Percentiles rank a stretch among this genome's conserved stretches.
Evolutionary conservation across 2,888 invertebrate genomes (phyloP).

Genomic region (Dynastes hyllus): DNA sequence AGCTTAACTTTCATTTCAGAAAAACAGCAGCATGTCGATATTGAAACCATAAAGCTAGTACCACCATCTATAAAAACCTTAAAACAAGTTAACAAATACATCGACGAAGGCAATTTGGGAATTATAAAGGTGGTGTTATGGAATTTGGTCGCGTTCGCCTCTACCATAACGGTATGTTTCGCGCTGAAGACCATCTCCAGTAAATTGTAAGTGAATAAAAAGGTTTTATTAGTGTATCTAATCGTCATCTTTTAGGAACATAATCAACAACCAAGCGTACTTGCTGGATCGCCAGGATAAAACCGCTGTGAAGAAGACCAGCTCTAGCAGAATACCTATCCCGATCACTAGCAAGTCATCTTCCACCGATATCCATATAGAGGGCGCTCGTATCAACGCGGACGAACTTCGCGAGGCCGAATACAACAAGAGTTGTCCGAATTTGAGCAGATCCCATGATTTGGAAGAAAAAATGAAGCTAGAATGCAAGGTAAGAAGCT

Average conservation of each 20-base stretch:
- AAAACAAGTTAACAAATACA: not conserved
- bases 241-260: conserved; percentile 23
- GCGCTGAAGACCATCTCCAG: conserved; percentile 40
- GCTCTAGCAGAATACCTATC: conserved; percentile 50
- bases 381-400: not conserved
- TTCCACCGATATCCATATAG: conserved; percentile 48
- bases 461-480: not conserved
- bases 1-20: not conserved
- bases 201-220: conserved; percentile 37
- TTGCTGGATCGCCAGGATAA: conserved; percentile 16
- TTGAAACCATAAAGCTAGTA: conserved; percentile 1
- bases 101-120: conserved; percentile 15
- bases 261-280: conserved; percentile 21
- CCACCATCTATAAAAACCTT: not conserved
- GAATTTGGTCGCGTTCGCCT: conserved; percentile 48
- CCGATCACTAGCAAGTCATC: conserved; percentile 48
- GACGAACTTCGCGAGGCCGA: conserved; percentile 18
- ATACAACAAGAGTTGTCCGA: conserved; percentile 49
- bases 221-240: not conserved
- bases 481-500: not conserved
- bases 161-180: conserved; percentile 49
- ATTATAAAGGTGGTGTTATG: conserved; percentile 41
- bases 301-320: conserved; percentile 19
- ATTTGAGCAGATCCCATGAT: conserved; percentile 22
- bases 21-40: conserved; percentile 1